A percentile compares a stretch with the other conserved stretches of the same genome.
phyloP scores from a whole-genome alignment of 2,797 vertebrate species.

The Acipenser transmontanus region DNA sequence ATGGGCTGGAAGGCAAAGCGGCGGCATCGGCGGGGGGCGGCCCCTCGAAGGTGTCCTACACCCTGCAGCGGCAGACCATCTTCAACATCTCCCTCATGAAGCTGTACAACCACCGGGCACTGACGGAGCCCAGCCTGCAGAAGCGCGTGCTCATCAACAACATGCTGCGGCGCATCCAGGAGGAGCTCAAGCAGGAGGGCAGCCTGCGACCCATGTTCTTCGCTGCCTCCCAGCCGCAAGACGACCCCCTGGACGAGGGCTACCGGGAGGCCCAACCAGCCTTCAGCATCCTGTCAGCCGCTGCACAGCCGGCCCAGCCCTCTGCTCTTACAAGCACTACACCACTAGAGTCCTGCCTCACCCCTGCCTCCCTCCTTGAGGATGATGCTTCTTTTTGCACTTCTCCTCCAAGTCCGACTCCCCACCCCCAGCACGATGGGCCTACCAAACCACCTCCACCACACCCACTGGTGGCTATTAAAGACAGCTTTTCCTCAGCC shows the following conservation, averaged over 20 bases:
- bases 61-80: slow-evolving; percentile 95
- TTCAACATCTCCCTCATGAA: slow-evolving; percentile 99
- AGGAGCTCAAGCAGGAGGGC: slow-evolving; percentile 91
- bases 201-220: slow-evolving; percentile 75
- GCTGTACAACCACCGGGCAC: slow-evolving; percentile 87
- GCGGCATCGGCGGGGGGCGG: slow-evolving; percentile 76
- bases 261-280: slow-evolving; percentile 79
- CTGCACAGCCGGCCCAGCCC: slow-evolving; percentile 49
- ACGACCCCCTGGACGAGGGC: slow-evolving; percentile 72
- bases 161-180: slow-evolving; percentile 94
- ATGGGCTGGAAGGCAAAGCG: slow-evolving; percentile 97
- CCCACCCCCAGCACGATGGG: slow-evolving; percentile 38
- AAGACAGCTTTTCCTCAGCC: slow-evolving; percentile 77
- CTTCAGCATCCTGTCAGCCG: slow-evolving; percentile 60
- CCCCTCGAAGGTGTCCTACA: slow-evolving; percentile 94
- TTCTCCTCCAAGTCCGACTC: slow-evolving; percentile 33
- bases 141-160: slow-evolving; percentile 97
- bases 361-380: slow-evolving; percentile 88
- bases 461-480: slow-evolving; percentile 48
- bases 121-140: slow-evolving; percentile 87
- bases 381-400: slow-evolving; percentile 75
- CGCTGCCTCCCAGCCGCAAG: slow-evolving; percentile 65
- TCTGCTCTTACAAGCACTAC: slow-evolving; percentile 56
- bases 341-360: slow-evolving; percentile 84
- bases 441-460: slow-evolving; percentile 39